A percentile compares a stretch with the other conserved stretches of the same genome.
These are phyloP conservation scores for Quadroppia sp. DNA, from an alignment of 2,888 invertebrate species.

Conservation along the genomic window DNA sequence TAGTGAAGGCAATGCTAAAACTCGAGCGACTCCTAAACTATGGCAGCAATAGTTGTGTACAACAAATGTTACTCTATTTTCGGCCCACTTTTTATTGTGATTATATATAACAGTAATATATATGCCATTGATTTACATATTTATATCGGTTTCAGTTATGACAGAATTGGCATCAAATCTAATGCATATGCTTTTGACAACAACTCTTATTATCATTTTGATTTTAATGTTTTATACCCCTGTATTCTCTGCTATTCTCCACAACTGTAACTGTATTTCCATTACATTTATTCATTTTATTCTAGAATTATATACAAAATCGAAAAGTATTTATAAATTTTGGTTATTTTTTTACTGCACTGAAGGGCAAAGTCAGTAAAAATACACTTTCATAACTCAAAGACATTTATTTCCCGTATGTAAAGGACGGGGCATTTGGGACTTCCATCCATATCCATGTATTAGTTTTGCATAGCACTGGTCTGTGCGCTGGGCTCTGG, in stretches of 20 bases:
- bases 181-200: conserved; percentile 7
- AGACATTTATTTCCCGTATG: conserved; percentile 27
- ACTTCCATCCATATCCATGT: not conserved
- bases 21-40: conserved; percentile 11
- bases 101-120: not conserved
- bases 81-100: not conserved
- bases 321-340: conserved; percentile 25
- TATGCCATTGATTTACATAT: not conserved
- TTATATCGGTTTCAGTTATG: not conserved
- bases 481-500: not conserved
- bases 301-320: not conserved
- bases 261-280: not conserved
- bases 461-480: too few species aligned
- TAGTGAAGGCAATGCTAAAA: conserved; percentile 11
- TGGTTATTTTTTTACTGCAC: not conserved
- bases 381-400: not conserved
- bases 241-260: not conserved
- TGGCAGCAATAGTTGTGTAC: not conserved
- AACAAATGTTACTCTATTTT: conserved; percentile 19
- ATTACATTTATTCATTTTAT: conserved; percentile 5
- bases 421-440: conserved; percentile 27
- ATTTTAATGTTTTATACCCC: not conserved
- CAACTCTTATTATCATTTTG: not conserved
- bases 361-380: not conserved
- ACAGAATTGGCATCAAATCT: not conserved